Conservation (phyloP, 1,140 invertebrate species). For the Leptestheria dahalacensis region DNA sequence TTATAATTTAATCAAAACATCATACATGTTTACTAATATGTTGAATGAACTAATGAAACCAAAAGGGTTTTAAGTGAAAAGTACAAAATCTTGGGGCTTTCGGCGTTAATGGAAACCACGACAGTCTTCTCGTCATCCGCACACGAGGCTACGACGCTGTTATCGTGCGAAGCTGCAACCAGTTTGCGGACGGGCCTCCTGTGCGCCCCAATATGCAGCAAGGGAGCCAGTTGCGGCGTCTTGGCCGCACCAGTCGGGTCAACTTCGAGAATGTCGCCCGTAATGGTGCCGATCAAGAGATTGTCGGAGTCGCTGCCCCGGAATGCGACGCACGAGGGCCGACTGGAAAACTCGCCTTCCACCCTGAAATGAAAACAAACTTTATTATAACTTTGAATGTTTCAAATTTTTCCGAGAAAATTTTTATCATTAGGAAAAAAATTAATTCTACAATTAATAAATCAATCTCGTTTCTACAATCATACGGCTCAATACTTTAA, state of each 20-base stretch:
- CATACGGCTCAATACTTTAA: no score
- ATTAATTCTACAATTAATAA: no score
- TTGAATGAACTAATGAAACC: not conserved
- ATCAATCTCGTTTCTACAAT: no score
- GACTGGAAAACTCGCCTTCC: not conserved
- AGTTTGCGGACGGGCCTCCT: not conserved
- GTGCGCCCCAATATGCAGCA: not conserved
- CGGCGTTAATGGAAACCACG: not conserved
- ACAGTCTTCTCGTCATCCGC: constrained; percentile 8
- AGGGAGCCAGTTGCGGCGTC: not conserved
- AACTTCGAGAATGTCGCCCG: not conserved
- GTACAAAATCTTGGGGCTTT: constrained; percentile 7
- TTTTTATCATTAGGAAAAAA: no score
- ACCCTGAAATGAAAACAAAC: no score
- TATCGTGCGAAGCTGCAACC: not conserved
- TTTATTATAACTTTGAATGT: no score
- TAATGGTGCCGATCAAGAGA: constrained; percentile 6
- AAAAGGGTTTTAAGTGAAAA: not conserved
- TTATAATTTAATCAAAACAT: not conserved
- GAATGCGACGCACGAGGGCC: not conserved
- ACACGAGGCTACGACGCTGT: not conserved
- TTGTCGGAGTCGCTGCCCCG: not conserved
- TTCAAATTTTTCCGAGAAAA: no score
- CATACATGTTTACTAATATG: not conserved
- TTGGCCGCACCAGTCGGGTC: not conserved